Evolutionary conservation across 2,888 invertebrate genomes (phyloP).

Genomic region (Philopedon plagiatum): DNA sequence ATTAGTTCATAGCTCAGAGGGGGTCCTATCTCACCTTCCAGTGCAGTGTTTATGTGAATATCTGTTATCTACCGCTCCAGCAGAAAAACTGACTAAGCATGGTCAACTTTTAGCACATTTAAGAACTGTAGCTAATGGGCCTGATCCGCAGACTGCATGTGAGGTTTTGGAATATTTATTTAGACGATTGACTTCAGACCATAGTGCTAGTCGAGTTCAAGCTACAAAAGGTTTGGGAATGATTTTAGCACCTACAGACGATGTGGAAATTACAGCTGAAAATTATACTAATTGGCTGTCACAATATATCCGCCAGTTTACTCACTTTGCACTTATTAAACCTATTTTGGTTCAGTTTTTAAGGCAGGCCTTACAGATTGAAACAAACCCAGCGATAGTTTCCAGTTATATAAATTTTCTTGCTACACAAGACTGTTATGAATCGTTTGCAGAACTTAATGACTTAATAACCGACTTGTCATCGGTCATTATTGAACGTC

Average conservation of each 20-base stretch:
- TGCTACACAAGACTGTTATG: conserved; percentile 79
- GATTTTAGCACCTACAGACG: conserved; percentile 65
- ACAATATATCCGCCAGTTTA: conserved; percentile 79
- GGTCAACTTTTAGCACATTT: conserved; percentile 76
- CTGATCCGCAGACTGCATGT: conserved; percentile 73
- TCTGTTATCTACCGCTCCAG: conserved; percentile 79
- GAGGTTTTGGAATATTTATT: conserved; percentile 94
- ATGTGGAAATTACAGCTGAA: conserved; percentile 58
- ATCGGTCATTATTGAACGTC: conserved; percentile 91
- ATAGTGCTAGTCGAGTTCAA: conserved; percentile 82
- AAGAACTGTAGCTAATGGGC: conserved; percentile 72
- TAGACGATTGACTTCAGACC: conserved; percentile 85
- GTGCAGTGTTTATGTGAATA: conserved; percentile 99
- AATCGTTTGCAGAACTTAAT: conserved; percentile 77
- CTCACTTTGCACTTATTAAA: conserved; percentile 83
- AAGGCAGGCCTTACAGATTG: conserved; percentile 91
- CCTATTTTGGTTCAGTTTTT: conserved; percentile 80
- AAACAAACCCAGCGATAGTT: conserved; percentile 87
- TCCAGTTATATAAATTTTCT: conserved; percentile 90
- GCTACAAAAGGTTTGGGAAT: conserved; percentile 75
- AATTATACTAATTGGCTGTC: conserved; percentile 72
- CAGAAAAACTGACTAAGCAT: conserved; percentile 82
- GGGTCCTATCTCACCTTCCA: conserved; percentile 88
- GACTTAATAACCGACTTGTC: conserved; percentile 86
- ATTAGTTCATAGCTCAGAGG: conserved; percentile 91